Evolutionary conservation across 2,113 vertebrate genomes (phyloP).

Genomic region (Chionomys nivalis): DNA sequence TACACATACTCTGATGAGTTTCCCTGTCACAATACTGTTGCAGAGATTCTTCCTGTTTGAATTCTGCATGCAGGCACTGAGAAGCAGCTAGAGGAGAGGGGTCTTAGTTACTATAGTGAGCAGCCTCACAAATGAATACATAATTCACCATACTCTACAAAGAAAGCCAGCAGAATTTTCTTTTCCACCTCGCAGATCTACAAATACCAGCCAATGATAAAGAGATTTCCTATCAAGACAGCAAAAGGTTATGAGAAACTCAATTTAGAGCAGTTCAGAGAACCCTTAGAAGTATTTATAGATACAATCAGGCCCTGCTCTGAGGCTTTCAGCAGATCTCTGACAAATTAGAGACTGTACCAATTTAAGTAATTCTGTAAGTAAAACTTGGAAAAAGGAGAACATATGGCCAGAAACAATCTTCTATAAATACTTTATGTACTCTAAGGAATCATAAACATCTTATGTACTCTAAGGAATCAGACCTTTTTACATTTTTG

Average conservation of each 20-base stretch:
- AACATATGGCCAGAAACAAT: background rate
- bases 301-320: background rate
- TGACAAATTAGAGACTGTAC: conserved; percentile 74
- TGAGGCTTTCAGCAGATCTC: conserved; percentile 65
- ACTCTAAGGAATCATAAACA: background rate
- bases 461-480: background rate
- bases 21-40: background rate
- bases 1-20: background rate
- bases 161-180: background rate
- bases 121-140: background rate
- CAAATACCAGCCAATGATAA: conserved; percentile 14
- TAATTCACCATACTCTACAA: background rate
- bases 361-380: background rate
- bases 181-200: conserved; percentile 5
- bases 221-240: conserved; percentile 51
- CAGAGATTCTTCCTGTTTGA: background rate
- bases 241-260: conserved; percentile 13
- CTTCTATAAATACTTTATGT: background rate
- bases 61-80: background rate
- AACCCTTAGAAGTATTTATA: conserved; percentile 36
- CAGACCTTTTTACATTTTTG: background rate
- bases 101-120: background rate
- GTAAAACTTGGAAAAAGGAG: background rate
- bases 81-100: background rate
- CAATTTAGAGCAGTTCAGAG: background rate